These are phyloP conservation scores for Epizoanthus scotinus DNA, from an alignment of 92 coral and sea anemone species.

Conservation along the genomic window DNA sequence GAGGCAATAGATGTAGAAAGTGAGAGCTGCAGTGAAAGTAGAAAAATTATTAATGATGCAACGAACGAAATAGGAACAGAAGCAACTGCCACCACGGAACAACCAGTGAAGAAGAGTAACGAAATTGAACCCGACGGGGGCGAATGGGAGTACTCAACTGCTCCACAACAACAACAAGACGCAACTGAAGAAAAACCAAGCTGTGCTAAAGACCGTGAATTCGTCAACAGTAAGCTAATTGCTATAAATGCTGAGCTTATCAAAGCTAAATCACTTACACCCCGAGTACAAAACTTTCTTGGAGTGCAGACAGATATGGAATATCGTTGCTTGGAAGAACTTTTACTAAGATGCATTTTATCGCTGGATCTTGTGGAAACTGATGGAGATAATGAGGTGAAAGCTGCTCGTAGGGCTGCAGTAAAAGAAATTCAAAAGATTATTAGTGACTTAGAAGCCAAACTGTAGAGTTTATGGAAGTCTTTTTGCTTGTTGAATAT, in stretches of 20 bases:
- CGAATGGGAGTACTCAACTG: neutral
- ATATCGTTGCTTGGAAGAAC: slow-evolving; percentile 56
- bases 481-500: too few relatives aligned
- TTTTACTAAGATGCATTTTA: slow-evolving; percentile 51
- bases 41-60: neutral
- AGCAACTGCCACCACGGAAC: too few relatives aligned
- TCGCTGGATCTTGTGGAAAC: slow-evolving; percentile 47
- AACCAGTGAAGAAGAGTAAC: neutral
- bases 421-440: slow-evolving; percentile 54
- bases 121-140: neutral
- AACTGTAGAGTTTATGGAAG: neutral
- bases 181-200: neutral
- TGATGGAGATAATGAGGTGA: slow-evolving; percentile 44
- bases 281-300: slow-evolving; percentile 41
- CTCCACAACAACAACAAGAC: neutral
- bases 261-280: slow-evolving; percentile 44
- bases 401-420: slow-evolving; percentile 48
- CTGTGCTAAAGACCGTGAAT: neutral
- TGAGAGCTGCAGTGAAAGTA: neutral
- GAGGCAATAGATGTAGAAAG: neutral
- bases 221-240: slow-evolving; percentile 22
- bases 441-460: slow-evolving; percentile 45
- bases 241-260: slow-evolving; percentile 38
- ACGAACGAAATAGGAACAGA: too few relatives aligned
- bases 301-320: slow-evolving; percentile 49